Percentiles rank a stretch among this genome's conserved stretches.
phyloP scores from a whole-genome alignment of 2,113 vertebrate genomes.

The Scortum barcoo region DNA sequence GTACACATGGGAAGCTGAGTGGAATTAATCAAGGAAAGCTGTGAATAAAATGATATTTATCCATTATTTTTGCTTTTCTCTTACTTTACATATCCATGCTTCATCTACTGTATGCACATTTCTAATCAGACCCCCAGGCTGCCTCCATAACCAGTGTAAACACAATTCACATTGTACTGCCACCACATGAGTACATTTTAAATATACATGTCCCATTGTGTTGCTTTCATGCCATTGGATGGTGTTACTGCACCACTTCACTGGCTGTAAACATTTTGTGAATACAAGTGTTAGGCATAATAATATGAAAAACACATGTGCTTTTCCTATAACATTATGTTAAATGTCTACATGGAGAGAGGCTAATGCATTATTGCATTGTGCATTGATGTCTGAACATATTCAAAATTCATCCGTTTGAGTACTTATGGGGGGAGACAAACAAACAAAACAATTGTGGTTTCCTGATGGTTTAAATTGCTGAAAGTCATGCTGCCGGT shows the following conservation, averaged over 20 bases:
- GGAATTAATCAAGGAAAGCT: not conserved
- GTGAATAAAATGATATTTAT: not conserved
- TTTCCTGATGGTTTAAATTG: not conserved
- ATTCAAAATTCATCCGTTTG: not conserved
- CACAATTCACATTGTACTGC: not conserved
- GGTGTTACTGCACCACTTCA: not conserved
- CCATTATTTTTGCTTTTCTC: too few relatives aligned
- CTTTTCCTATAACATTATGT: not conserved
- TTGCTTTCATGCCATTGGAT: not conserved
- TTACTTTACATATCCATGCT: not conserved
- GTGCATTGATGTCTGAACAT: not conserved
- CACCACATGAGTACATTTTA: not conserved
- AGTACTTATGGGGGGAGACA: not conserved
- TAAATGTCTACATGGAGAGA: not conserved
- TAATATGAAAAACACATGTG: not conserved
- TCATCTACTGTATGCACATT: not conserved
- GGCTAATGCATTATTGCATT: not conserved
- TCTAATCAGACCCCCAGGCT: not conserved
- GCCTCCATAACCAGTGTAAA: not conserved
- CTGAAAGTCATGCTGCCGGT: not conserved
- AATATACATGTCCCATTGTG: not conserved
- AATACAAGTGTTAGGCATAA: not conserved
- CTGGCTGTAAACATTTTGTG: not conserved
- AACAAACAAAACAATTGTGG: not conserved
- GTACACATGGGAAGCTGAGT: not conserved